Evolutionary conservation across 2,888 invertebrate species (phyloP).

Genomic region (Rotaria socialis): DNA sequence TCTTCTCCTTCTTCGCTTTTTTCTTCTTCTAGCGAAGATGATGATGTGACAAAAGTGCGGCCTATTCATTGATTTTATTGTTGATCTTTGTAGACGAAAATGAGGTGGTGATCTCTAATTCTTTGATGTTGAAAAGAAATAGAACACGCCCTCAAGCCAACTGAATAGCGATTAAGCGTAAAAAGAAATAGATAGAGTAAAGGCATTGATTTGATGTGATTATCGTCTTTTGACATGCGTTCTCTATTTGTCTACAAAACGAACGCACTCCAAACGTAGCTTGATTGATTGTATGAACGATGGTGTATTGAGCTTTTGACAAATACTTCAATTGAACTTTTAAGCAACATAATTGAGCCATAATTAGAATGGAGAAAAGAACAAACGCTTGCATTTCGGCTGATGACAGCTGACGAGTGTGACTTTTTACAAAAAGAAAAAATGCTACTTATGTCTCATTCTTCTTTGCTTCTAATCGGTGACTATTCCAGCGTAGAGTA

Average conservation of each 20-base stretch:
- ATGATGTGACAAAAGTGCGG: too few relatives aligned
- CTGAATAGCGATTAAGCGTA: too few relatives aligned
- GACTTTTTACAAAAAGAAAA: not conserved
- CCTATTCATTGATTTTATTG: too few relatives aligned
- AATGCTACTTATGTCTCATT: not conserved
- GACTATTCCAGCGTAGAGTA: not conserved
- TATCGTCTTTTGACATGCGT: constrained; percentile 22
- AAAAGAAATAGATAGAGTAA: not conserved
- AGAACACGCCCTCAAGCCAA: too few relatives aligned
- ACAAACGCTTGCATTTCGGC: not conserved
- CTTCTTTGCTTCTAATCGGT: not conserved
- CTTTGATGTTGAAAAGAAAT: too few relatives aligned
- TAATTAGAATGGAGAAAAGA: not conserved
- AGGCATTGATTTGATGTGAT: constrained; percentile 12
- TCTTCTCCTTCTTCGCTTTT: too few relatives aligned
- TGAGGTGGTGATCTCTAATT: too few relatives aligned
- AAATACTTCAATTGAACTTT: constrained; percentile 10
- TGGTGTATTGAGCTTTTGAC: constrained; percentile 18
- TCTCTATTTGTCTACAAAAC: not conserved
- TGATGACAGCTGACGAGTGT: not conserved
- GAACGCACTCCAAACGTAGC: not conserved
- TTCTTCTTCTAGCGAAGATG: too few relatives aligned
- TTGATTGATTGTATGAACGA: not conserved
- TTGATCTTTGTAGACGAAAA: too few relatives aligned
- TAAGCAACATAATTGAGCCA: not conserved